Evolutionary conservation across 2,797 vertebrate genomes (phyloP).

Genomic region (Octomys mimax): DNA sequence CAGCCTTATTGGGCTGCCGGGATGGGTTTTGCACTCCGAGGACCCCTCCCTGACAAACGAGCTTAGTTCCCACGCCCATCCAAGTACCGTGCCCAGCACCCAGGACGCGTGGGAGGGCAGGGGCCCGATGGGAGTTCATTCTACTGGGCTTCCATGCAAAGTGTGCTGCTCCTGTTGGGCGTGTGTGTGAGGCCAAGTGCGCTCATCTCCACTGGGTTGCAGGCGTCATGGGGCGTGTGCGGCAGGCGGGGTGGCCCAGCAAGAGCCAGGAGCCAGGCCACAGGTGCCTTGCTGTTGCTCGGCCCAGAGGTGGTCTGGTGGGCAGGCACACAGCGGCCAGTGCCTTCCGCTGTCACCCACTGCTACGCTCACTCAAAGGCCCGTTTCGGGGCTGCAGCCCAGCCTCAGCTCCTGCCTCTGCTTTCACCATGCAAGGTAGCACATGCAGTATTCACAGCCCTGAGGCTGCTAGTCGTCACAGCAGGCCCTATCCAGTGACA

Average conservation of each 20-base stretch:
- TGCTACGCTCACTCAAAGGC: neutral
- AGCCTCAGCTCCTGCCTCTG: neutral
- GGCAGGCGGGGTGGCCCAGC: too few species aligned
- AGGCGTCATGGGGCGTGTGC: fast-evolving
- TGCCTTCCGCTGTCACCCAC: neutral
- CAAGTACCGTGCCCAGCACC: neutral
- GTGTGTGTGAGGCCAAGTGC: neutral
- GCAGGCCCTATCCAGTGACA: neutral
- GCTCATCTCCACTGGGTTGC: fast-evolving
- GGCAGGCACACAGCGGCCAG: neutral
- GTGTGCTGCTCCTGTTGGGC: neutral
- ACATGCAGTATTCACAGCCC: neutral
- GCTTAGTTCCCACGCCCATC: neutral
- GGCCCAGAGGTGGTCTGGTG: neutral
- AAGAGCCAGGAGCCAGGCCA: neutral
- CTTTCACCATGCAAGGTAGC: neutral
- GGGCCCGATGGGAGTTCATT: neutral
- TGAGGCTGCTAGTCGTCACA: neutral
- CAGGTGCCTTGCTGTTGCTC: too few species aligned
- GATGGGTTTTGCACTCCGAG: neutral
- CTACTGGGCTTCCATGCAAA: neutral
- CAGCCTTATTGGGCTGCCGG: neutral
- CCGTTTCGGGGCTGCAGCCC: neutral
- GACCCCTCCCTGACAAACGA: neutral
- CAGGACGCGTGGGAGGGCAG: neutral